These are phyloP conservation scores for Eurosta solidaginis DNA, from an alignment of 1,140 invertebrate genomes.

Conservation along the genomic window DNA sequence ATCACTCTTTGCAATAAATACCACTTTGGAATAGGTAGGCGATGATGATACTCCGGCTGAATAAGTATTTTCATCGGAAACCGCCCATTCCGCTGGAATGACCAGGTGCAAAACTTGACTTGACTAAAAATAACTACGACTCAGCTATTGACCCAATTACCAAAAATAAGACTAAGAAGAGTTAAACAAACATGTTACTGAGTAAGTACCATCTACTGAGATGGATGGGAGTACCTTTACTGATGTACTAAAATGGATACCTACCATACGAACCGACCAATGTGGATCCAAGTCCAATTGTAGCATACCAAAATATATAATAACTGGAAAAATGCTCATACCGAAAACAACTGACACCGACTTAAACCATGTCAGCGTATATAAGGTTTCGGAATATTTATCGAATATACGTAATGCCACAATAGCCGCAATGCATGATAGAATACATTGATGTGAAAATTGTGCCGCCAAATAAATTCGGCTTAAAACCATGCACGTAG, in stretches of 20 bases:
- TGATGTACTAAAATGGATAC: not conserved
- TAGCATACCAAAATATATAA: constrained; percentile 47
- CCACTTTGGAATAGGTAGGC: too few relatives aligned
- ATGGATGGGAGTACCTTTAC: not conserved
- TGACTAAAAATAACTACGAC: too few relatives aligned
- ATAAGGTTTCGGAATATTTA: constrained; percentile 30
- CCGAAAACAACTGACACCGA: constrained; percentile 32
- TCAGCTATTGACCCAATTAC: too few relatives aligned
- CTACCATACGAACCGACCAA: constrained; percentile 53
- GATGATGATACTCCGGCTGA: too few relatives aligned
- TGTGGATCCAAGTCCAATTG: constrained; percentile 45
- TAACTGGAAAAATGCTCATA: constrained; percentile 35
- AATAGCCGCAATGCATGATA: constrained; percentile 40
- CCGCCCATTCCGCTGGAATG: too few relatives aligned
- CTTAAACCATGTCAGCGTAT: not conserved
- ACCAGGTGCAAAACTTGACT: too few relatives aligned
- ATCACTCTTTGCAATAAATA: too few relatives aligned
- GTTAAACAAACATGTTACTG: too few relatives aligned
- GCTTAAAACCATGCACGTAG: constrained; percentile 45
- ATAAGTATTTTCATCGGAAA: too few relatives aligned
- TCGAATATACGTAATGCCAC: constrained; percentile 35
- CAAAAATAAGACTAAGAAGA: too few relatives aligned
- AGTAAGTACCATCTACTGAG: too few relatives aligned
- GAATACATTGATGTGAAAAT: constrained; percentile 52
- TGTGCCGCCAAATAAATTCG: constrained; percentile 50